Evolutionary conservation across 2,888 invertebrate genomes (phyloP).

Genomic region (Heliconius erato): DNA sequence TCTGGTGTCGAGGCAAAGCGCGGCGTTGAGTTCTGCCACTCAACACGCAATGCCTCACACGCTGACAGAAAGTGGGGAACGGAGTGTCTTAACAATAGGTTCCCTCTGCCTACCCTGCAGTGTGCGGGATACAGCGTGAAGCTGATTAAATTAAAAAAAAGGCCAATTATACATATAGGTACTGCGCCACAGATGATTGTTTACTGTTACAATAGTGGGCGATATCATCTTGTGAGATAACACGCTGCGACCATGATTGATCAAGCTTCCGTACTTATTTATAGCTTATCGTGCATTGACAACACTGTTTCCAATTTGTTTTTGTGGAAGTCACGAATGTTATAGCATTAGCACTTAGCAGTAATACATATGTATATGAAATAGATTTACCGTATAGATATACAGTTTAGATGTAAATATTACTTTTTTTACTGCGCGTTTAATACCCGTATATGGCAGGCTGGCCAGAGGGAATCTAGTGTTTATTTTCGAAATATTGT

Average conservation of each 20-base stretch:
- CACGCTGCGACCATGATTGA: constrained; percentile 28
- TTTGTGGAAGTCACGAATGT: constrained; percentile 2
- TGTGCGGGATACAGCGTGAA: no score
- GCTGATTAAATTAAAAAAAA: no score
- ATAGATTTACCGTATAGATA: background rate
- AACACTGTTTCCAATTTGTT: constrained; percentile 1
- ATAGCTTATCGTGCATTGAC: constrained; percentile 22
- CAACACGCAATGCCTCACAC: no score
- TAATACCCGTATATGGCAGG: no score
- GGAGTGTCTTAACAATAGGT: no score
- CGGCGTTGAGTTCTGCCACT: no score
- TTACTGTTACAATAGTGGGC: constrained; percentile 31
- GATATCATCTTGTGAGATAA: constrained; percentile 39
- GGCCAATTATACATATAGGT: background rate
- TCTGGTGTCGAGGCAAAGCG: no score
- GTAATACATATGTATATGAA: background rate
- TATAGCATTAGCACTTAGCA: background rate
- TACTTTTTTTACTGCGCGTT: no score
- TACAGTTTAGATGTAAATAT: background rate
- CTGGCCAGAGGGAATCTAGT: no score
- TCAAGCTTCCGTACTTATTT: constrained; percentile 31
- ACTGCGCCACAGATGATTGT: constrained; percentile 15
- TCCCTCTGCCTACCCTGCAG: no score
- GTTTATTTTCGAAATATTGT: no score
- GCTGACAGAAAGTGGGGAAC: no score